These are phyloP conservation scores for Tokudaia muenninki DNA, from an alignment of 2,797 vertebrate species.

Conservation along the genomic window DNA sequence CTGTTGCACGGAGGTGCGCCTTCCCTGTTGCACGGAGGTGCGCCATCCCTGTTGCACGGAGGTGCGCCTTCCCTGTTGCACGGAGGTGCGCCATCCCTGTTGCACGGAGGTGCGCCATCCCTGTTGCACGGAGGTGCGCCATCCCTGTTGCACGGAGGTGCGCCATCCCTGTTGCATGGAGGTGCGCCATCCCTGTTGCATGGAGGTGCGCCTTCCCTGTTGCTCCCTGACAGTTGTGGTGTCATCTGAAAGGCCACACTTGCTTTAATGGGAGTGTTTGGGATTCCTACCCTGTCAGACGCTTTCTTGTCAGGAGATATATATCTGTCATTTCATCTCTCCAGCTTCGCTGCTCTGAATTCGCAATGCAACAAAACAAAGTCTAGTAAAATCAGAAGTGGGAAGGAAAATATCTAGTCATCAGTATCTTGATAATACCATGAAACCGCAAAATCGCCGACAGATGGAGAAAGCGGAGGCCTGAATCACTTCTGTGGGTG, in stretches of 20 bases:
- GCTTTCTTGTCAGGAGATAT: background rate
- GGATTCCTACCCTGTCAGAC: background rate
- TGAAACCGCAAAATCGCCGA: background rate
- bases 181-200: background rate
- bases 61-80: background rate
- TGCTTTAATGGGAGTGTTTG: background rate
- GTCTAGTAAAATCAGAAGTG: background rate
- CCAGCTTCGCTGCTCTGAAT: background rate
- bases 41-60: background rate
- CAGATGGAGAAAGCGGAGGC: slow-evolving; percentile 37
- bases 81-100: background rate
- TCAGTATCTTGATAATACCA: background rate
- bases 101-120: background rate
- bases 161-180: background rate
- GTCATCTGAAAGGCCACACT: background rate
- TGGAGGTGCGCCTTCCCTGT: background rate
- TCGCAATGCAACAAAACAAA: background rate
- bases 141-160: background rate
- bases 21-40: background rate
- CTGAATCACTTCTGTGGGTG: slow-evolving; percentile 6
- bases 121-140: background rate
- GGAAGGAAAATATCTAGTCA: background rate
- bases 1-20: background rate
- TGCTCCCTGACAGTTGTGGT: background rate
- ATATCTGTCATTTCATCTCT: background rate